phyloP scores from a whole-genome alignment of 1,140 invertebrate species.

The Asobara japonica region DNA sequence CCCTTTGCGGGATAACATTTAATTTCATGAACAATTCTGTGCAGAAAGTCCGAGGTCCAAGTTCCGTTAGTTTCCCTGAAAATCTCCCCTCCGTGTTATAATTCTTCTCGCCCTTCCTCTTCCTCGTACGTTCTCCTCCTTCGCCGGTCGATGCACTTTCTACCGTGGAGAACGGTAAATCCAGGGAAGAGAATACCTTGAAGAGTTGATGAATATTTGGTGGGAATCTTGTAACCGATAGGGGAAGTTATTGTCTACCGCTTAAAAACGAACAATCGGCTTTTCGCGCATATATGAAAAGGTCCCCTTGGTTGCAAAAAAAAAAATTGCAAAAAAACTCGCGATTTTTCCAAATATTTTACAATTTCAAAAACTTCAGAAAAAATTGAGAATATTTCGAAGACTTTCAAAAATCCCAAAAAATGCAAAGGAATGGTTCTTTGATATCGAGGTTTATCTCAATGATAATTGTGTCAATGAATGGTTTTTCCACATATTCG shows the following conservation, averaged over 20 bases:
- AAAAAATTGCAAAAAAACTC: neutral
- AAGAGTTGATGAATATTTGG: no score
- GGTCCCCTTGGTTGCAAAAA: neutral
- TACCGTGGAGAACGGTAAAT: constrained; percentile 28
- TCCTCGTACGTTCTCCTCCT: neutral
- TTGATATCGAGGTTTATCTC: neutral
- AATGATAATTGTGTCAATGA: constrained; percentile 27
- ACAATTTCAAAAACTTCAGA: neutral
- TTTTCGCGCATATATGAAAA: no score
- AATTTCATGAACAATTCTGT: constrained; percentile 19
- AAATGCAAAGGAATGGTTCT: neutral
- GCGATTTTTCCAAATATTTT: neutral
- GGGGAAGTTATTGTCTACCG: no score
- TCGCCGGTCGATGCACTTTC: constrained; percentile 30
- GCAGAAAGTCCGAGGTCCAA: neutral
- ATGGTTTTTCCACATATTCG: constrained; percentile 32
- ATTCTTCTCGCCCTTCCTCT: constrained; percentile 27
- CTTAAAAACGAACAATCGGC: no score
- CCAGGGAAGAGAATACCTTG: neutral
- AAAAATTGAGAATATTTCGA: neutral
- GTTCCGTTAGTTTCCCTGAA: constrained; percentile 23
- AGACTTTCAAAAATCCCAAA: neutral
- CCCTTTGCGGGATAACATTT: no score
- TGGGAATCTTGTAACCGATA: no score
- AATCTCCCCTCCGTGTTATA: constrained; percentile 14